Evolutionary conservation across 2,888 invertebrate genomes (phyloP).

Genomic region (Leucoptera coffeella): DNA sequence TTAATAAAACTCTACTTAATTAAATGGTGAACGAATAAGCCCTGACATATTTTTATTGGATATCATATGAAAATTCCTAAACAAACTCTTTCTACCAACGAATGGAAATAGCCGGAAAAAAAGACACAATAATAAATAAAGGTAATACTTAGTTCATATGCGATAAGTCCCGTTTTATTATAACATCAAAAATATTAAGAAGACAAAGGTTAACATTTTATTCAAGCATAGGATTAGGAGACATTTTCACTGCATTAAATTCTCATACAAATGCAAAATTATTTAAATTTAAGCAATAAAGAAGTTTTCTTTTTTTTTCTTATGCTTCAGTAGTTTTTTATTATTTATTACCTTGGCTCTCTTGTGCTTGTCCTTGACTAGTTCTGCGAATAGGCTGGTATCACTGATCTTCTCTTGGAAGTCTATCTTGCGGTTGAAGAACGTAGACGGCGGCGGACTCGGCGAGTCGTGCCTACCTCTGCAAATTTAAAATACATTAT

Average conservation of each 20-base stretch:
- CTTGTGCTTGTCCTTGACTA: conserved; percentile 80
- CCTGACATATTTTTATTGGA: no score
- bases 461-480: conserved; percentile 21
- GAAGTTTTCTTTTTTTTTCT: not conserved
- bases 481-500: not conserved
- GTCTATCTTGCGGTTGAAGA: conserved; percentile 51
- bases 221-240: no score
- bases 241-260: not conserved
- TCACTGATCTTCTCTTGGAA: conserved; percentile 79
- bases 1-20: no score
- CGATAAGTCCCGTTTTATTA: no score
- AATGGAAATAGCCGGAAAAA: no score
- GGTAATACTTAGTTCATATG: no score
- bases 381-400: conserved; percentile 83
- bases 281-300: not conserved
- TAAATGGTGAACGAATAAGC: no score
- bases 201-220: no score
- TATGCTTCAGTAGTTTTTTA: not conserved
- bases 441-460: conserved; percentile 21
- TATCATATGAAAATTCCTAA: no score
- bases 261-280: not conserved
- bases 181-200: no score
- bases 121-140: no score
- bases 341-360: conserved; percentile 58
- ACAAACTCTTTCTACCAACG: no score